phyloP scores from a whole-genome alignment of 2,888 invertebrate species.

The Blera fallax region DNA sequence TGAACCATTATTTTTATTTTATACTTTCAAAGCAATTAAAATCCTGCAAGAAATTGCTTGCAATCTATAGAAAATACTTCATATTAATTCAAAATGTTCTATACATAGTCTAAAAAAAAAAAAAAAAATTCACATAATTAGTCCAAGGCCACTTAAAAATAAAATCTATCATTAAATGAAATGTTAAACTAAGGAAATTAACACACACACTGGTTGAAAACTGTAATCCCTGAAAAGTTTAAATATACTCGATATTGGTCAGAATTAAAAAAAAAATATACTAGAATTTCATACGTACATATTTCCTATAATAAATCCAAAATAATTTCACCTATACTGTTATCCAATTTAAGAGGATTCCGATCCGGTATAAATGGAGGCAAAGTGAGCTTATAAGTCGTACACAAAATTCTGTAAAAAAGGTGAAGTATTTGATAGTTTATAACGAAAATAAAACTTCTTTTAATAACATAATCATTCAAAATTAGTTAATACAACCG shows the following conservation, averaged over 20 bases:
- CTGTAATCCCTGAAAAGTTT: not conserved
- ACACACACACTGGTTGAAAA: not conserved
- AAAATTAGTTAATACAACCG: not conserved
- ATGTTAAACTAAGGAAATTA: not conserved
- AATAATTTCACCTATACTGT: constrained; percentile 70
- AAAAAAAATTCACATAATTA: not conserved
- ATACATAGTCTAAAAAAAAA: not conserved
- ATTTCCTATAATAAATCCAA: constrained; percentile 69
- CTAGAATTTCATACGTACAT: not conserved
- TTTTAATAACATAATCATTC: not conserved
- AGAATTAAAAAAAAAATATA: not conserved
- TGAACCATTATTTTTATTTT: not conserved
- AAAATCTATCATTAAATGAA: not conserved
- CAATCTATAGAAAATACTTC: not conserved
- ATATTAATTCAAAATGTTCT: not conserved
- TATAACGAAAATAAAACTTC: not conserved
- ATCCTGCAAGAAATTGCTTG: not conserved
- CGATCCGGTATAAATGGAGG: constrained; percentile 57
- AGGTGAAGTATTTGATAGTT: not conserved
- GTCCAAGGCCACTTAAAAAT: not conserved
- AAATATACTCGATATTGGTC: not conserved
- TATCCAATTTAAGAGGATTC: constrained; percentile 70
- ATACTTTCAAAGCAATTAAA: not conserved
- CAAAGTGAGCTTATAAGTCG: constrained; percentile 41
- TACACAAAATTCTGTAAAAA: constrained; percentile 63